phyloP scores from a whole-genome alignment of 2,888 invertebrate genomes.

The Antheraea assamensis region DNA sequence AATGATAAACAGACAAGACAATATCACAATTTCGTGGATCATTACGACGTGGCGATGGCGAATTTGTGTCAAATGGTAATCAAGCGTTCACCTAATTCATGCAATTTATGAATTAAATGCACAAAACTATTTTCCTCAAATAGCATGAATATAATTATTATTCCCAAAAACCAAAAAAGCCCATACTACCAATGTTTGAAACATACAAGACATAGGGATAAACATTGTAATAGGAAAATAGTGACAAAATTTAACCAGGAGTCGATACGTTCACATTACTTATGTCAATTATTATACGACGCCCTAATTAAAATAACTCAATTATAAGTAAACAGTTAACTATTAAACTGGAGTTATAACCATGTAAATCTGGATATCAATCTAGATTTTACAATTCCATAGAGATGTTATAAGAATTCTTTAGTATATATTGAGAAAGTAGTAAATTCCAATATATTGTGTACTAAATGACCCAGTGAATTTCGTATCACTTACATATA shows the following conservation, averaged over 20 bases:
- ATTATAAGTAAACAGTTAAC: too few relatives aligned
- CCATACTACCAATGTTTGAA: not conserved
- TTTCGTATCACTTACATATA: too few relatives aligned
- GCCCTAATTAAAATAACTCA: too few relatives aligned
- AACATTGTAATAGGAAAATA: not conserved
- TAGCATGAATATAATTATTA: not conserved
- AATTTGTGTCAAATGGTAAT: conserved; percentile 6
- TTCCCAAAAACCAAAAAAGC: not conserved
- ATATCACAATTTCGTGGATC: not conserved
- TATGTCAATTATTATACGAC: too few relatives aligned
- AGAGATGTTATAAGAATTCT: not conserved
- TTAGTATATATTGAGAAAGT: not conserved
- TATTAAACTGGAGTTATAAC: too few relatives aligned
- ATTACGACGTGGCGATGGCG: not conserved
- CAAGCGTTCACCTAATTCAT: not conserved
- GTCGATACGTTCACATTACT: not conserved
- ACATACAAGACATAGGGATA: not conserved
- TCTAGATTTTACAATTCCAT: not conserved
- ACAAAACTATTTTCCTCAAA: not conserved
- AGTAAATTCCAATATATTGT: not conserved
- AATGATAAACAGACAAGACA: not conserved
- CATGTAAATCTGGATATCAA: not conserved
- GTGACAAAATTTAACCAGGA: not conserved
- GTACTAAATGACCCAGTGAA: not conserved
- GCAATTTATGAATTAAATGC: not conserved